Percentiles rank a stretch among this genome's conserved stretches.
These are phyloP conservation scores for Phalacrocorax aristotelis DNA, from an alignment of 2,113 vertebrate species.

Conservation along the genomic window DNA sequence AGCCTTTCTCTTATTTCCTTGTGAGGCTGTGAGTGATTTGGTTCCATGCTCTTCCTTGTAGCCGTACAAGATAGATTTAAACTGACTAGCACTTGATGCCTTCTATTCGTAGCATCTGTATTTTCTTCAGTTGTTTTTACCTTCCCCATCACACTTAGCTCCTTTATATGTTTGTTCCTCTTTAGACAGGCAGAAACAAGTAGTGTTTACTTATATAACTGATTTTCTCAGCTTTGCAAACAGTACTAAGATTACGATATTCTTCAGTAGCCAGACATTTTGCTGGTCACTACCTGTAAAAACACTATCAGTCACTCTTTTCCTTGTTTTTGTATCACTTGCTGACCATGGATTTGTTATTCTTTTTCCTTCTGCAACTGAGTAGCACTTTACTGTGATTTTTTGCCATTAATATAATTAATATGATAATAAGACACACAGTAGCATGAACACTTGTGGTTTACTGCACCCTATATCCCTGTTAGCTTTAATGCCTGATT, in stretches of 20 bases:
- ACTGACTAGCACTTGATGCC: not conserved
- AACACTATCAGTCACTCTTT: not conserved
- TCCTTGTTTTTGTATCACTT: not conserved
- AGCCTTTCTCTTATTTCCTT: not conserved
- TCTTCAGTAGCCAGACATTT: not conserved
- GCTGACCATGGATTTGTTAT: not conserved
- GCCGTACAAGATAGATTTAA: not conserved
- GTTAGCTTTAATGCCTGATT: not conserved
- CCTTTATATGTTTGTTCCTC: slow-evolving; percentile 1
- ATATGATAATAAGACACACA: not conserved
- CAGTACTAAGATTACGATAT: not conserved
- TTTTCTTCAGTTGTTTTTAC: slow-evolving; percentile 1
- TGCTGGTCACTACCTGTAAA: not conserved
- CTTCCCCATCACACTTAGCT: not conserved
- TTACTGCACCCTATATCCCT: not conserved
- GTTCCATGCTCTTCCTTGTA: not conserved
- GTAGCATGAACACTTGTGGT: not conserved
- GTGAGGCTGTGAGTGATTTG: not conserved
- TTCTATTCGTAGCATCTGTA: not conserved
- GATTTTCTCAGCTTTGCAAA: slow-evolving; percentile 17
- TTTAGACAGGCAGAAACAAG: not conserved
- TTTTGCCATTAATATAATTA: not conserved
- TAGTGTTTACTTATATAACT: slow-evolving; percentile 13
- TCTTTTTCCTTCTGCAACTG: not conserved
- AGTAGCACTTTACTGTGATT: not conserved